These are phyloP conservation scores for Rhinolophus sinicus DNA, from an alignment of 2,113 vertebrate genomes.

Conservation along the genomic window DNA sequence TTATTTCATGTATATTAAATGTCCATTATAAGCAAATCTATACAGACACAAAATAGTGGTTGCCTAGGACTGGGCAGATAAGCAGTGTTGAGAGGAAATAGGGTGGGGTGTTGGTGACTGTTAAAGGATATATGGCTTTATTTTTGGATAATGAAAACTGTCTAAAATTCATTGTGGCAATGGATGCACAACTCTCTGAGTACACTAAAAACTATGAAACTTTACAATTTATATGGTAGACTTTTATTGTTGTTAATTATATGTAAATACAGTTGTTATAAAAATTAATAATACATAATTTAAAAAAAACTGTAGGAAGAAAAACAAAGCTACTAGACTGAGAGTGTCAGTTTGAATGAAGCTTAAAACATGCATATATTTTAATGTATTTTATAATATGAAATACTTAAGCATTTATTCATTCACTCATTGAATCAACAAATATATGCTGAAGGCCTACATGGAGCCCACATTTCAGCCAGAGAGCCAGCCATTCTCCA, in stretches of 20 bases:
- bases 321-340: neutral
- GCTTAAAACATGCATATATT: neutral
- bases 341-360: neutral
- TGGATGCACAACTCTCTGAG: neutral
- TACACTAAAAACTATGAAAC: neutral
- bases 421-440: neutral
- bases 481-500: neutral
- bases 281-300: neutral
- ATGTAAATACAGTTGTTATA: neutral
- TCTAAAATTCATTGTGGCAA: neutral
- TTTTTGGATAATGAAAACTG: neutral
- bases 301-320: neutral
- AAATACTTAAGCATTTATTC: neutral
- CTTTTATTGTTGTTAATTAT: neutral
- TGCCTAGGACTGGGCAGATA: neutral
- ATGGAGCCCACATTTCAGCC: neutral
- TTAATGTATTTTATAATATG: neutral
- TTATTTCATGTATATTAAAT: neutral
- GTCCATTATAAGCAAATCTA: neutral
- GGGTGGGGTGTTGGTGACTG: neutral
- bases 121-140: neutral
- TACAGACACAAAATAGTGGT: neutral
- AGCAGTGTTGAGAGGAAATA: neutral
- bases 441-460: neutral
- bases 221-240: neutral